A percentile compares a stretch with the other conserved stretches of the same genome.
phyloP scores from a whole-genome alignment of 2,113 vertebrate species.

The Donacobius atricapilla region DNA sequence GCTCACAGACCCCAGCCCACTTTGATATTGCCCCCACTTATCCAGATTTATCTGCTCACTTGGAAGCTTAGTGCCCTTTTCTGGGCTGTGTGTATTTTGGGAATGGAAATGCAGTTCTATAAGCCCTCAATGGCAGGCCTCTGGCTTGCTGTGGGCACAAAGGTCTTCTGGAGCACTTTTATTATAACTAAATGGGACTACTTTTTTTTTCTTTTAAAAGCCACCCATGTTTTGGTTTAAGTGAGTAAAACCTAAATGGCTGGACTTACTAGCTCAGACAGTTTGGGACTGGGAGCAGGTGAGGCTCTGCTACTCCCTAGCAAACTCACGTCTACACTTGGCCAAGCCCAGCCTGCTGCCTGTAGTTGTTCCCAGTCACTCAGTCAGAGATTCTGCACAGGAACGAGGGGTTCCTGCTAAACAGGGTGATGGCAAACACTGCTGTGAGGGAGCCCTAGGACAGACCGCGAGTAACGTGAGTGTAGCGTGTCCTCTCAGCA shows the following conservation, averaged over 20 bases:
- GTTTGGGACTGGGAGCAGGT: background rate
- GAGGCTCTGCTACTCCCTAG: background rate
- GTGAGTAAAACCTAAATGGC: background rate
- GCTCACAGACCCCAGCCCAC: background rate
- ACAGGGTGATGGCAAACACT: background rate
- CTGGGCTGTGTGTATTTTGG: background rate
- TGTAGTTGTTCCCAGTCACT: accelerated
- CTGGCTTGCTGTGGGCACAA: background rate
- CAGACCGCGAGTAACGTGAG: background rate
- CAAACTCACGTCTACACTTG: background rate
- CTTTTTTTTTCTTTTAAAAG: background rate
- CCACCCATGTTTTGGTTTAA: background rate
- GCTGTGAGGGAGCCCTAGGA: accelerated
- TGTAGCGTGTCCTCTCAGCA: accelerated
- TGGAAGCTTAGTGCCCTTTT: background rate
- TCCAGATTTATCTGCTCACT: background rate
- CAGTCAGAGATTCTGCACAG: background rate
- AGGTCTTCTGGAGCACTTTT: background rate
- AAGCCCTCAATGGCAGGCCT: background rate
- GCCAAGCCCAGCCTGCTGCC: background rate
- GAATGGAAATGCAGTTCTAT: background rate
- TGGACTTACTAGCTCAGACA: background rate
- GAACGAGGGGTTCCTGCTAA: background rate
- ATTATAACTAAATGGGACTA: background rate
- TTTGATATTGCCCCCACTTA: background rate